These are phyloP conservation scores for Arbacia lixula DNA, from an alignment of 53 echinoderm and acorn worm genomes.

Conservation along the genomic window DNA sequence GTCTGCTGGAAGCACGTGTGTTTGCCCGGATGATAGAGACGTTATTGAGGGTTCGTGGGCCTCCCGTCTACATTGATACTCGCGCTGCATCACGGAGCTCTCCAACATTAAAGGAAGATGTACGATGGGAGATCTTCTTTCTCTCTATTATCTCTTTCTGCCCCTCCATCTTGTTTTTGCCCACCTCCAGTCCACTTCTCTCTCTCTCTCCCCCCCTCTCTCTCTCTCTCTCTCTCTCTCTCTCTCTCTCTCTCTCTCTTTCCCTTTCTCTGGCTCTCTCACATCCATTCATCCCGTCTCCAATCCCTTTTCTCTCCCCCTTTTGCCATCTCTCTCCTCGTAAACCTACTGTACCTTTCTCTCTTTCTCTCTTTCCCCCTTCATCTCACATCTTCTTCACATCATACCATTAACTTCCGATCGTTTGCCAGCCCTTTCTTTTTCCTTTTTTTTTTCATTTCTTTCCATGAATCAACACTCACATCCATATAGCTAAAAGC, in stretches of 20 bases:
- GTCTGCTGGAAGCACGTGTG: conserved; percentile 18
- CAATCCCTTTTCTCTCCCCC: too few relatives aligned
- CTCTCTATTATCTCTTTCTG: not conserved
- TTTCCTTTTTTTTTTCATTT: too few relatives aligned
- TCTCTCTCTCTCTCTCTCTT: not conserved
- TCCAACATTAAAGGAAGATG: conserved; percentile 16
- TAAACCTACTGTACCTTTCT: too few relatives aligned
- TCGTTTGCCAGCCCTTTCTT: too few relatives aligned
- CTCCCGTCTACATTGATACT: conserved; percentile 1
- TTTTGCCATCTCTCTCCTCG: too few relatives aligned
- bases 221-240: not conserved
- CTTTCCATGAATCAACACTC: too few relatives aligned
- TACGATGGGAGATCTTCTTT: not conserved
- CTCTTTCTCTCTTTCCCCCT: too few relatives aligned
- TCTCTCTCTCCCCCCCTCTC: too few relatives aligned
- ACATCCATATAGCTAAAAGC: too few relatives aligned
- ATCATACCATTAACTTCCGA: too few relatives aligned
- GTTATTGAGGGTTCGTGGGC: conserved; percentile 11
- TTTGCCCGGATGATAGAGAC: conserved; percentile 18
- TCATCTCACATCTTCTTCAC: too few relatives aligned
- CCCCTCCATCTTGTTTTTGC: not conserved
- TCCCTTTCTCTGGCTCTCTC: not conserved
- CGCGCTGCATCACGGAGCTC: conserved; percentile 10
- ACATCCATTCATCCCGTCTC: too few relatives aligned
- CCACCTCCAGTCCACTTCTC: not conserved